Base-by-base conservation (phyloP, 2,888 invertebrate species). In the Cephus sareptanus region DNA sequence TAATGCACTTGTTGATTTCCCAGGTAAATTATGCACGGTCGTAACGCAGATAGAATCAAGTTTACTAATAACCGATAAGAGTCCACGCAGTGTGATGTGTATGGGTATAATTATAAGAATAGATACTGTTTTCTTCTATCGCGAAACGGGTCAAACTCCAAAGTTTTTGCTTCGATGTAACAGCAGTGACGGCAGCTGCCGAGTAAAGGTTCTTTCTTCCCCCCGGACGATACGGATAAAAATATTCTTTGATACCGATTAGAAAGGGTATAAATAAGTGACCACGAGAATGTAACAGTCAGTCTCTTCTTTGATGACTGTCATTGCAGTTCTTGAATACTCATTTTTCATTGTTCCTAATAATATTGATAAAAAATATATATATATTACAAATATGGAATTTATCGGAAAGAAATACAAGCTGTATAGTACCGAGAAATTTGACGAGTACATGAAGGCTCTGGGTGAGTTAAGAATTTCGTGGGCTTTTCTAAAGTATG, bases 401-500 rank as follows among this genome's bases (percentile, higher is more conserved):
- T 91, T 92, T 86, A 86, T 92, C 15, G 96, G 96, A 91, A 96
- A 95, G 92, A 95, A 95, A 91, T 98, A 96, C 94, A 97, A 97
- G 91, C 94, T 98, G 92, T 92, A 93, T 81, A 93, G 94, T 80
- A 95, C 96, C 87, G 96, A 97, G 83, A 96, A 97, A 90, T 97
- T 98, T 92, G 97, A 98, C 87, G 96, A 96, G 79, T 97, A 96
- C 93, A 96, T 98, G 96, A 97, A 97, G 93, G 94, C 95, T 75
- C 92, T 97, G 82, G 97, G 97, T 97, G 90, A 96, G 96, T 79
- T 35, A 15, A 35, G 37, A 31, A 37, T 69, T n/a, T 68, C 37
- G 13, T 56, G 1, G 2, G 6, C 9, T 56, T 9, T 2, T 23
- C 23, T 23, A 6, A 15, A 23, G 23, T 56, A 56, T 23, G 56